Evolutionary conservation across 2,888 invertebrate species (phyloP).

Genomic region (Dendrolimus houi): DNA sequence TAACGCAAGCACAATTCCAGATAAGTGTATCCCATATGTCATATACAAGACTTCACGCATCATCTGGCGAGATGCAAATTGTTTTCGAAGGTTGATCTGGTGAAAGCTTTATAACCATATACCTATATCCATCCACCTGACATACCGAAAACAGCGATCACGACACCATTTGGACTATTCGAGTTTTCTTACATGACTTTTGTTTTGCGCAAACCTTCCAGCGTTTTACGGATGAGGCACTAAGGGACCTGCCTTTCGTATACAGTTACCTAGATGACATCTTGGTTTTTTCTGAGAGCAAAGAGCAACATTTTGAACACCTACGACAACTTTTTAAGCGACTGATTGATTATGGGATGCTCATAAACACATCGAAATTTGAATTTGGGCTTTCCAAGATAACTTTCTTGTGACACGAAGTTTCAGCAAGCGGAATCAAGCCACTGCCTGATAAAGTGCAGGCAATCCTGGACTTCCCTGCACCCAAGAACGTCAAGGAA

Average conservation of each 20-base stretch:
- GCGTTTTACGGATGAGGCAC: conserved; percentile 24
- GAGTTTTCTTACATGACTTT: conserved; percentile 21
- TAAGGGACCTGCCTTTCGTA: conserved; percentile 1
- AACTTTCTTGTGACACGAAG: conserved; percentile 6
- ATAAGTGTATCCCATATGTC: background rate
- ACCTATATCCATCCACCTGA: conserved; percentile 13
- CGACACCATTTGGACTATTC: conserved; percentile 24
- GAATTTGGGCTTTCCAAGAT: conserved; percentile 5
- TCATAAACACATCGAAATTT: conserved; percentile 8
- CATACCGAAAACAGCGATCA: conserved; percentile 26
- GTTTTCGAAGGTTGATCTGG: background rate
- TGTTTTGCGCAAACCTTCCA: conserved; percentile 40
- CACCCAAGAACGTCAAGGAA: conserved; percentile 5
- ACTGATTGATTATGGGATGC: conserved; percentile 5
- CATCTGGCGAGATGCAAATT: background rate
- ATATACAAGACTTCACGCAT: background rate
- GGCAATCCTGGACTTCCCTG: background rate
- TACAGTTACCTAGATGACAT: conserved; percentile 6
- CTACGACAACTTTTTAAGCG: conserved; percentile 5
- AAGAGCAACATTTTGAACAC: conserved; percentile 5
- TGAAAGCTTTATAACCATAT: background rate
- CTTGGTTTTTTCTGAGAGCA: conserved; percentile 2
- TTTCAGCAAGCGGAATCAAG: conserved; percentile 3
- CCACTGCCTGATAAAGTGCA: conserved; percentile 4
- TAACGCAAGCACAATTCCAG: background rate